These are phyloP conservation scores for Pardalotus punctatus DNA, from an alignment of 2,113 vertebrate genomes.

Conservation along the genomic window DNA sequence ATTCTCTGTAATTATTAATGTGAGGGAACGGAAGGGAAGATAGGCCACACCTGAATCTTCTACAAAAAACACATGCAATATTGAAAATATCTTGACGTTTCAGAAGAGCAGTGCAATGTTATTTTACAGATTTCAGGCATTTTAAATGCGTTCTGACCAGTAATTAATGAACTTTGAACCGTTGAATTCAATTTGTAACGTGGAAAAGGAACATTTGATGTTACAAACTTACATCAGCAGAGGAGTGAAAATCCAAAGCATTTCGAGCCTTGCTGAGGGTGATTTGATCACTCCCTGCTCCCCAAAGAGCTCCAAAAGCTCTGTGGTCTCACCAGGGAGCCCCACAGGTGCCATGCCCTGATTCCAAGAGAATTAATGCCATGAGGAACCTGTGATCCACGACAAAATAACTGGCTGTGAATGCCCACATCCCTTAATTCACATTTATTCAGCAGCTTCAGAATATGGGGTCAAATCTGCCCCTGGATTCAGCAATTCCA, in stretches of 20 bases:
- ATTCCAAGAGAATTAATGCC: not conserved
- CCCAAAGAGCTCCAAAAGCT: not conserved
- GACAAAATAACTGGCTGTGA: not conserved
- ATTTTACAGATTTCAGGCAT: not conserved
- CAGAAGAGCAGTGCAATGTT: not conserved
- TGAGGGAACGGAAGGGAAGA: not conserved
- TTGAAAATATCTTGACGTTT: not conserved
- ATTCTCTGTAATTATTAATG: not conserved
- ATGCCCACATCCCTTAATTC: not conserved
- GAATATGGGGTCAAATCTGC: not conserved
- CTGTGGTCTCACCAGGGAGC: not conserved
- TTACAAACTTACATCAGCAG: not conserved
- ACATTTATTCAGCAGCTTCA: not conserved
- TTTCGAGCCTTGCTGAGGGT: not conserved
- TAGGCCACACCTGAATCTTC: not conserved
- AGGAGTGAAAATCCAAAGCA: not conserved
- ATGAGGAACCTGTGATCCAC: not conserved
- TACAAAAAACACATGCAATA: not conserved
- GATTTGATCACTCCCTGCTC: not conserved
- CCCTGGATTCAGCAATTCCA: not conserved
- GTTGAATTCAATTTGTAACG: not conserved
- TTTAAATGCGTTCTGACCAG: not conserved
- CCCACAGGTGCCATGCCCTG: not conserved
- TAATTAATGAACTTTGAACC: not conserved
- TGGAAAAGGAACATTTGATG: not conserved